These are phyloP conservation scores for Mactromeris polynyma DNA, from an alignment of 2,888 invertebrate species.

Conservation along the genomic window DNA sequence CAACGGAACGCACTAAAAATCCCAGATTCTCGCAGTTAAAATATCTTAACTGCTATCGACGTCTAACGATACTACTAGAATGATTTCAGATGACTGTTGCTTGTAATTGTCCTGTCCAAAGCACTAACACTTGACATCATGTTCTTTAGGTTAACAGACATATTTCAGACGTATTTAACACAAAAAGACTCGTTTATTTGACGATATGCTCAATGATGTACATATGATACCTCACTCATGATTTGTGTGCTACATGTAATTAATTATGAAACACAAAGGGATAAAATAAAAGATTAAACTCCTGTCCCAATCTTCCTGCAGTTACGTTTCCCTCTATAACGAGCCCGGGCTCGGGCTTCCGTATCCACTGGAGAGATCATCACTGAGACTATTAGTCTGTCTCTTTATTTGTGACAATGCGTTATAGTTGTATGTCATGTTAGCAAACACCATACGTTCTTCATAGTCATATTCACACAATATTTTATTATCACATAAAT, in stretches of 20 bases:
- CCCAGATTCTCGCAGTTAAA: background rate
- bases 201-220: background rate
- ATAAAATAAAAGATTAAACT: background rate
- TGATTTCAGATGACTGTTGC: background rate
- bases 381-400: conserved; percentile 88
- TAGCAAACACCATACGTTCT: conserved; percentile 95
- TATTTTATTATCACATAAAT: conserved; percentile 97
- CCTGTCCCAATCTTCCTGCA: conserved; percentile 4
- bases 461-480: conserved; percentile 98
- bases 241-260: background rate
- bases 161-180: background rate
- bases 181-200: conserved; percentile 1
- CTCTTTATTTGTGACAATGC: conserved; percentile 93
- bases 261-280: background rate
- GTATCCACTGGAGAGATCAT: conserved; percentile 93
- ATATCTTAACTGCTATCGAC: background rate
- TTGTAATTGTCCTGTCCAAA: background rate
- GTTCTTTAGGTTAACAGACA: background rate
- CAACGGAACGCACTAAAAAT: background rate
- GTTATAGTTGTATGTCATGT: conserved; percentile 91
- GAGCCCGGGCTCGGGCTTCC: conserved; percentile 90
- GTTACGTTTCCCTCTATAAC: conserved; percentile 72
- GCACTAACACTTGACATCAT: background rate
- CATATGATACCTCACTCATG: background rate
- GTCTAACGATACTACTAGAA: background rate